Percentiles rank a stretch among this genome's conserved stretches.
Conservation (phyloP, 2,797 vertebrate species). For the Eospalax fontanierii region DNA sequence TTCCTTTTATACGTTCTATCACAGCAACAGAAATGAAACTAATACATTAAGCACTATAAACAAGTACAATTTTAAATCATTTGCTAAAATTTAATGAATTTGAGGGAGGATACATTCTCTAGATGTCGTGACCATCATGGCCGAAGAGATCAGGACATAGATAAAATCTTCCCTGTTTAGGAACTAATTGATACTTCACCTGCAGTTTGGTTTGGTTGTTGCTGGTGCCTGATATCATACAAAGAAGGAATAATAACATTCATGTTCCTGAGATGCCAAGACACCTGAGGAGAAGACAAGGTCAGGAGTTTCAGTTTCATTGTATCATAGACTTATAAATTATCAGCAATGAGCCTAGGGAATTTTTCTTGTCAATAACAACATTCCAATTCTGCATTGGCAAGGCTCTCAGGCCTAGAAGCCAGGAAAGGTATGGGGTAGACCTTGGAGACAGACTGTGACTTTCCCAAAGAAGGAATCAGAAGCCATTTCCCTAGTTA, state of each 20-base stretch:
- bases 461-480: not conserved
- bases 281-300: not conserved
- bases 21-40: no score
- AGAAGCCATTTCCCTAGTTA: not conserved
- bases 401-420: not conserved
- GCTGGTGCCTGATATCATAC: not conserved
- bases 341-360: not conserved
- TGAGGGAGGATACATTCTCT: not conserved
- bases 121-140: not conserved
- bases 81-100: no score
- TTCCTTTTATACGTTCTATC: no score
- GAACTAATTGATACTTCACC: not conserved
- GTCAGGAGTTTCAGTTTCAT: not conserved
- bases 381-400: not conserved
- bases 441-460: no score
- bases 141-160: not conserved
- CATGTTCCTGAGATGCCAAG: fast-evolving
- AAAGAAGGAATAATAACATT: not conserved
- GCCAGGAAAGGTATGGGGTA: not conserved
- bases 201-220: not conserved
- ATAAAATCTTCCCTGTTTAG: not conserved
- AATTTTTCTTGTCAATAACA: not conserved
- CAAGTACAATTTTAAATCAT: no score
- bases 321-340: not conserved
- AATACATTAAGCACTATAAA: no score